Base-by-base conservation (phyloP, 1,140 invertebrate species). In the Asobara japonica region DNA sequence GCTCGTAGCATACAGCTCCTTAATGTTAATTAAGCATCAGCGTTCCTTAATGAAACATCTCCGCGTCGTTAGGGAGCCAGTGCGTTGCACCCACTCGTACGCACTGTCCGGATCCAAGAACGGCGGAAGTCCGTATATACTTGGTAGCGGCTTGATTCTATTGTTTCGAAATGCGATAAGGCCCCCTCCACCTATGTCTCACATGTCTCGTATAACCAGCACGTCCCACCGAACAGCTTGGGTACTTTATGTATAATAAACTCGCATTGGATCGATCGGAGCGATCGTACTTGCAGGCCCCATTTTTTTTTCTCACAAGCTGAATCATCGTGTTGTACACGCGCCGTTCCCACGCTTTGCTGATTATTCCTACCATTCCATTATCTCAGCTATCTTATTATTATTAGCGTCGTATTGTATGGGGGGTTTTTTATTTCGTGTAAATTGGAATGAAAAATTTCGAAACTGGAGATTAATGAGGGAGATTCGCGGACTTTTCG, bases 291-390 rank as follows among this genome's bases (percentile, higher is more conserved):
- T 18, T 29, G 51, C 20, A 56, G 51, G 10, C 51, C 22, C 18
- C 22, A 25, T 56, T 56, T 51, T 45, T 68, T 25, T 69, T 69
- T 69, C 66, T 69, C 66, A 69, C 45, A 29, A 69, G 41, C 41
- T 69, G 29, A 69, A 51, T 30, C 66, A 38, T 36, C 41, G n/a
- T 38, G 8, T 38, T 8, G 10, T 10, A 41, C 27, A 51, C 45
- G n/a, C 31, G 29, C 22, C n/a, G 29, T 69, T 69, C 67, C 67
- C 67, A 69, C 67, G 51, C 51, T 69, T 69, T 38, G 33, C n/a
- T 69, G 31, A 33, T 31, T 69, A 30, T 56, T 36, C 16, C 33
- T 68, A 16, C 41, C 22, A 56, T 27, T 56, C 13, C 51, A 56
- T 56, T 51, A 51, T 51, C 51, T 56, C 13, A 56, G 25, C 25